These are phyloP conservation scores for Bagarius yarrelli DNA, from an alignment of 2,113 vertebrate species.

Conservation along the genomic window DNA sequence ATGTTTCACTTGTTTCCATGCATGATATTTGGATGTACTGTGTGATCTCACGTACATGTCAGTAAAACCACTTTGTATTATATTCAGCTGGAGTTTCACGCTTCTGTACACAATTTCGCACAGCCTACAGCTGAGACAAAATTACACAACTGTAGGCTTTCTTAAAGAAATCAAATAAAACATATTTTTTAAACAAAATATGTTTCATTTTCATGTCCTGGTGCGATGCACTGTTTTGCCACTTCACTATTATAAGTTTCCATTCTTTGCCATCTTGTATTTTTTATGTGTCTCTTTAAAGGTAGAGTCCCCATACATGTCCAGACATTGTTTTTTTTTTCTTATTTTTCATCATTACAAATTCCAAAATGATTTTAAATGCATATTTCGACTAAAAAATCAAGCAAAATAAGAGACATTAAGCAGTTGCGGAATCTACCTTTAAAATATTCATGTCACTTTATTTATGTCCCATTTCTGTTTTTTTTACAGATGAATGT, in stretches of 20 bases:
- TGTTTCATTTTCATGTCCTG: constrained; percentile 26
- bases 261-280: constrained; percentile 37
- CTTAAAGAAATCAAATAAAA: neutral
- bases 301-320: constrained; percentile 27
- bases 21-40: constrained; percentile 26
- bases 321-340: neutral
- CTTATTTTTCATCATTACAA: neutral
- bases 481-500: constrained; percentile 56
- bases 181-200: constrained; percentile 26
- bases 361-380: neutral
- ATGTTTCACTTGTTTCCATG: constrained; percentile 20
- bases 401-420: neutral
- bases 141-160: neutral
- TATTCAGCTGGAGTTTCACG: neutral
- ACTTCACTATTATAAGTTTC: constrained; percentile 24
- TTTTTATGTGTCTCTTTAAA: constrained; percentile 26
- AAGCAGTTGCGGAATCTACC: constrained; percentile 29
- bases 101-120: neutral
- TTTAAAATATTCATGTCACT: constrained; percentile 31
- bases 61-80: constrained; percentile 6
- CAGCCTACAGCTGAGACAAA: neutral
- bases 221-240: constrained; percentile 27
- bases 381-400: neutral
- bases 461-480: constrained; percentile 43
- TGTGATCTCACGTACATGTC: constrained; percentile 5